Percentiles rank a stretch among this genome's conserved stretches.
phyloP scores from a whole-genome alignment of 2,797 vertebrate species.

The Aplochiton taeniatus region DNA sequence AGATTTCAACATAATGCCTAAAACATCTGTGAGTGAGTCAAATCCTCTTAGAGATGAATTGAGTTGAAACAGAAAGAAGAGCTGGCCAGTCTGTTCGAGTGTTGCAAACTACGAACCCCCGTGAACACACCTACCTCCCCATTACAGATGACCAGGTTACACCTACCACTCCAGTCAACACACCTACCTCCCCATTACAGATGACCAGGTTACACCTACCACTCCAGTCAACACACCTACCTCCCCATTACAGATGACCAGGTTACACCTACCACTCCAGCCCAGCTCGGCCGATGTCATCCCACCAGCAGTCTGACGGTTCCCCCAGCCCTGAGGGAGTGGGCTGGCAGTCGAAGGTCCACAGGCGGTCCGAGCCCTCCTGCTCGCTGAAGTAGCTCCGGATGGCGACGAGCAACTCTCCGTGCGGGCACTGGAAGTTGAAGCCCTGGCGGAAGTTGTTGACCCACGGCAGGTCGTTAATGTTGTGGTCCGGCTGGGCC shows the following conservation, averaged over 20 bases:
- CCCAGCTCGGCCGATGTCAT: slow-evolving; percentile 92
- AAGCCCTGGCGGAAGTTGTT: slow-evolving; percentile 92
- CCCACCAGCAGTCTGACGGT: slow-evolving; percentile 98
- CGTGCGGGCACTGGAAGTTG: slow-evolving; percentile 94
- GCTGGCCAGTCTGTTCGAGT: too few relatives aligned
- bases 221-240: too few relatives aligned
- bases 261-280: slow-evolving; percentile 89
- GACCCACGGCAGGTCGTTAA: slow-evolving; percentile 83
- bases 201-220: too few relatives aligned
- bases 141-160: too few relatives aligned
- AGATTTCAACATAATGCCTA: too few relatives aligned
- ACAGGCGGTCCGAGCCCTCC: slow-evolving; percentile 90
- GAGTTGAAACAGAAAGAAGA: too few relatives aligned
- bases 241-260: not conserved
- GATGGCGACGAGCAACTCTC: slow-evolving; percentile 87
- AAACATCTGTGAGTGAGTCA: too few relatives aligned
- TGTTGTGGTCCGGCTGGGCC: slow-evolving; percentile 69
- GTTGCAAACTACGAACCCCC: too few relatives aligned
- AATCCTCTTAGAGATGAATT: too few relatives aligned
- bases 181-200: too few relatives aligned
- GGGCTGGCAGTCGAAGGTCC: slow-evolving; percentile 92
- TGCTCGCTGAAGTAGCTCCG: slow-evolving; percentile 88
- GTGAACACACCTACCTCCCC: too few relatives aligned
- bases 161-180: too few relatives aligned
- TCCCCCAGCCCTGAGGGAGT: slow-evolving; percentile 84